A percentile compares a stretch with the other conserved stretches of the same genome.
Evolutionary conservation across 2,888 invertebrate genomes (phyloP).

Genomic region (Melanotus villosus): DNA sequence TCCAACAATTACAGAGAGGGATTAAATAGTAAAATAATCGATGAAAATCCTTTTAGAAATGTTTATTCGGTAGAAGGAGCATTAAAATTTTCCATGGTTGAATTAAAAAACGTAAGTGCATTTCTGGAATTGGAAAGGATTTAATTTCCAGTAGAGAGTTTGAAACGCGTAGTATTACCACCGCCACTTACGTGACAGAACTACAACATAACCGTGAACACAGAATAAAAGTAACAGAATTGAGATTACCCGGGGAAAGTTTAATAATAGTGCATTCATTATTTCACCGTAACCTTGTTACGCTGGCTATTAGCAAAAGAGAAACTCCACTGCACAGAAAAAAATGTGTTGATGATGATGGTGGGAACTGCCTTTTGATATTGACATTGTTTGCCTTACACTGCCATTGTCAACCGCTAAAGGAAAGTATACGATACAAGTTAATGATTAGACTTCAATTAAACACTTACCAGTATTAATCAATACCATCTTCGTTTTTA

Average conservation of each 20-base stretch:
- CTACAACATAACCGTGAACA: conserved; percentile 43
- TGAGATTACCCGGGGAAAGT: conserved; percentile 64
- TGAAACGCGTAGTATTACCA: conserved; percentile 33
- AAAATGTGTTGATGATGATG: conserved; percentile 41
- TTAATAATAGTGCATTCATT: conserved; percentile 65
- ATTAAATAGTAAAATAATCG: no score
- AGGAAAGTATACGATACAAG: conserved; percentile 33
- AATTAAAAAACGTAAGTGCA: conserved; percentile 32
- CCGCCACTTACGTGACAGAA: conserved; percentile 49
- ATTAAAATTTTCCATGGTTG: not conserved
- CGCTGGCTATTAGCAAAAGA: conserved; percentile 64
- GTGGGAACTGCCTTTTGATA: conserved; percentile 43
- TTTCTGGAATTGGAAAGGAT: conserved; percentile 40
- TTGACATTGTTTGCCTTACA: conserved; percentile 37
- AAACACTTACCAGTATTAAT: no score
- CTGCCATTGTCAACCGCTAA: conserved; percentile 31
- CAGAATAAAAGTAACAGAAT: conserved; percentile 46
- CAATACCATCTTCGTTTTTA: no score
- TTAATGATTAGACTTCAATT: conserved; percentile 22
- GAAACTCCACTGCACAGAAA: conserved; percentile 56
- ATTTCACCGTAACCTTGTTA: conserved; percentile 65
- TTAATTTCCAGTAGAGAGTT: conserved; percentile 43
- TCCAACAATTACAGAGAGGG: no score
- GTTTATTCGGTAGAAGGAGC: no score
- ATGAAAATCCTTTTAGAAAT: no score